Evolutionary conservation across 2,113 vertebrate species (phyloP).

Genomic region (Xyrauchen texanus): DNA sequence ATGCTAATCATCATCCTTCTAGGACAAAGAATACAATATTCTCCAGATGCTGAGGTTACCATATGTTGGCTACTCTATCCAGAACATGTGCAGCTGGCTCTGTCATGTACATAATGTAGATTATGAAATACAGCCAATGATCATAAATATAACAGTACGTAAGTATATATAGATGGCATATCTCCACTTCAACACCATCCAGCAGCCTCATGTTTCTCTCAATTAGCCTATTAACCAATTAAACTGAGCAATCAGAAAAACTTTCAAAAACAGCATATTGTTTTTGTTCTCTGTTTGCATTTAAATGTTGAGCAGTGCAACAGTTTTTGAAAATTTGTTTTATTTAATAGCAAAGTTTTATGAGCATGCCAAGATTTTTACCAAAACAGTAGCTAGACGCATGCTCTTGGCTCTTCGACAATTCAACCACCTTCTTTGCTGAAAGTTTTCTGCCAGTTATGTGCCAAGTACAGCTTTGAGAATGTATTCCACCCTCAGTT

Average conservation of each 20-base stretch:
- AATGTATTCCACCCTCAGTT: slow-evolving; percentile 10
- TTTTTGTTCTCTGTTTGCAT: background rate
- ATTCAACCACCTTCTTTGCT: slow-evolving; percentile 14
- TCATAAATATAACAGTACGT: no score
- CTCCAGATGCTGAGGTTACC: no score
- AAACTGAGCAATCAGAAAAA: background rate
- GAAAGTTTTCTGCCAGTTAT: background rate
- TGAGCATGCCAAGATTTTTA: background rate
- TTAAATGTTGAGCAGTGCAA: no score
- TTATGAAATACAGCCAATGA: no score
- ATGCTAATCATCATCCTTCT: slow-evolving; percentile 25
- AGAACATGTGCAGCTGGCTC: no score
- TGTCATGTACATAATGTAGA: no score
- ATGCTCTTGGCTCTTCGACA: background rate
- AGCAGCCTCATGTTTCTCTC: background rate
- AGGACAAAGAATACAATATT: background rate
- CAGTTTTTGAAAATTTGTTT: no score
- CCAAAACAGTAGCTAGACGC: background rate
- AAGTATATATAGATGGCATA: no score
- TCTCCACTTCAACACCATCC: background rate
- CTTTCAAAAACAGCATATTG: background rate
- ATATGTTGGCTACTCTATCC: no score
- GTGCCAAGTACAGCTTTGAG: slow-evolving; percentile 17
- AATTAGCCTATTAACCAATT: background rate
- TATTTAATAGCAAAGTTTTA: background rate